These are phyloP conservation scores for Drosophila sturtevanti DNA, from an alignment of 1,140 invertebrate genomes.

Conservation along the genomic window DNA sequence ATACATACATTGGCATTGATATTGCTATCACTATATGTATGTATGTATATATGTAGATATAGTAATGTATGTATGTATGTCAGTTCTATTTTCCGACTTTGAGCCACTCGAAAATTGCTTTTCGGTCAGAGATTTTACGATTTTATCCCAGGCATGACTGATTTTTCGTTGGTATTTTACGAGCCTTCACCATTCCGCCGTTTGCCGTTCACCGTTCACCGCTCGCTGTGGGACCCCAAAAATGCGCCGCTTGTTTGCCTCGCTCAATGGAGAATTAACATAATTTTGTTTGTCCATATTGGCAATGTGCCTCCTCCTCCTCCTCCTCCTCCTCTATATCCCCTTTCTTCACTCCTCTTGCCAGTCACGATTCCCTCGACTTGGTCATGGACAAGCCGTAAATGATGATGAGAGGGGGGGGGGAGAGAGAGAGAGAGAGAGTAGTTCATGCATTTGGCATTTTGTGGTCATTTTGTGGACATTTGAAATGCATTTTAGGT, in stretches of 20 bases:
- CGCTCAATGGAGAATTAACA: conserved; percentile 28
- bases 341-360: too few species aligned
- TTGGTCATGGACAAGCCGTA: not conserved
- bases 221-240: not conserved
- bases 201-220: not conserved
- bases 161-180: conserved; percentile 3
- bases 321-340: not conserved
- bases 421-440: not conserved
- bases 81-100: not conserved
- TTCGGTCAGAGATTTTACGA: conserved; percentile 5
- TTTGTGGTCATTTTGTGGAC: conserved; percentile 65
- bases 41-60: too few species aligned
- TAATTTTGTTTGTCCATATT: conserved; percentile 34
- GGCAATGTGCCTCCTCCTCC: not conserved
- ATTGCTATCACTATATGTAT: too few species aligned
- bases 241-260: conserved; percentile 3
- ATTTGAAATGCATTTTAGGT: conserved; percentile 46
- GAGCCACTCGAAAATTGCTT: not conserved
- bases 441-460: conserved; percentile 59
- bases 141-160: conserved; percentile 10
- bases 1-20: not conserved
- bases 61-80: not conserved
- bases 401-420: not conserved
- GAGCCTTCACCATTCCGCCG: not conserved
- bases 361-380: too few species aligned